Evolutionary conservation across 2,113 vertebrate species (phyloP), one percentile per base, ranked within the genome.

Genomic region (Cygnus atratus): DNA sequence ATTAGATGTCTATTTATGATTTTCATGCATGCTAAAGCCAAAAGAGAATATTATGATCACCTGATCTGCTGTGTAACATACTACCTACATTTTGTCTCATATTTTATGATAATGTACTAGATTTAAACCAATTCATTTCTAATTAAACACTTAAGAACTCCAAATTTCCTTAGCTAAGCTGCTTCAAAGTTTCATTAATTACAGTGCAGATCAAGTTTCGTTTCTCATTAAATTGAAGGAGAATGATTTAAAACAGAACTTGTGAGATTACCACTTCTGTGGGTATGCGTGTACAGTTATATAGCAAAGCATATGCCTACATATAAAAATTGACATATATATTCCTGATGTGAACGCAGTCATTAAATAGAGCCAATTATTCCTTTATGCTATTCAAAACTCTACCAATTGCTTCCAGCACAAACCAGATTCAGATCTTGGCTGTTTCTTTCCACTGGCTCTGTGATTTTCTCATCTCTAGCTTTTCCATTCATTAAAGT

Each of bases 161-260:
- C n/a, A 59, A 4, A 5, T 78, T 93, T 88, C 72, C 61, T 50
- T 74, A 68, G 25, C 46, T 90, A 67, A 84, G 33, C 28, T 87
- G 24, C 33, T 88, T 33, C 85, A 84, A 77, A 81, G 13, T 94
- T 92, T 63, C 52, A 88, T 81, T 91, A 91, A 87, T 92, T 72
- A 63, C 8, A 58, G 21, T n/a, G 33, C 13, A 71, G 65, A 59
- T 85, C n/a, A 67, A 75, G 43, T 91, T 84, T 92, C 3, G 1
- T 13, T 54, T 13, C 6, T 91, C 39, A 82, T 79, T 84, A 89
- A 68, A 16, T 90, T 73, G 22, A 11, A 84, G 24, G 41, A 68
- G 18, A n/a, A 39, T 43, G n/a, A 95, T 79, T 93, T 84, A 50
- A 93, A 94, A 71, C 52, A 91, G 87, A 85, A 76, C 5, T 79